phyloP scores from a whole-genome alignment of 2,113 vertebrate species.

The Merops nubicus region DNA sequence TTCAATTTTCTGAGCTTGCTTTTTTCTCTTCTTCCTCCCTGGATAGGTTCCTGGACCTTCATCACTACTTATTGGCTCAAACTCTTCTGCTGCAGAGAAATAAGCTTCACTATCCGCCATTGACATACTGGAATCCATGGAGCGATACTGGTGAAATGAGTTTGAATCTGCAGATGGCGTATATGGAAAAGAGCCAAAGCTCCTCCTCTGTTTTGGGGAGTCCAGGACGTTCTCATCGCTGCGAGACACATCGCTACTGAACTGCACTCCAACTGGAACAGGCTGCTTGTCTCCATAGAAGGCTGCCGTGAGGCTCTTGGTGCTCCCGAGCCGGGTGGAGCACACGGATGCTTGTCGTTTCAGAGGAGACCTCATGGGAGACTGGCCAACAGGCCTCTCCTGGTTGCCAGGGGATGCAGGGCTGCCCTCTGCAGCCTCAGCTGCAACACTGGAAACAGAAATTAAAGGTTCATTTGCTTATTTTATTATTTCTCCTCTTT shows the following conservation, averaged over 20 bases:
- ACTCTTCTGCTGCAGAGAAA: constrained; percentile 95
- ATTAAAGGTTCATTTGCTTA: neutral
- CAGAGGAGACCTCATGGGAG: constrained; percentile 90
- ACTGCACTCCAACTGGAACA: constrained; percentile 87
- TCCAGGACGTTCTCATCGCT: constrained; percentile 95
- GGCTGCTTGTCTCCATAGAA: constrained; percentile 91
- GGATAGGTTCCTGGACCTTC: constrained; percentile 97
- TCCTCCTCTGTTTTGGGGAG: constrained; percentile 92
- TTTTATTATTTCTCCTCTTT: neutral
- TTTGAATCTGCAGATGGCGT: constrained; percentile 94
- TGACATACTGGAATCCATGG: constrained; percentile 95
- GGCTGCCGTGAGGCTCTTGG: constrained; percentile 92
- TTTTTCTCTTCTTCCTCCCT: constrained; percentile 91
- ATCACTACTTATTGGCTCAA: constrained; percentile 95
- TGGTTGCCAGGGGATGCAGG: constrained; percentile 85
- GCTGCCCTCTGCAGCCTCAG: constrained; percentile 80
- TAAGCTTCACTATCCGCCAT: constrained; percentile 98
- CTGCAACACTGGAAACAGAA: constrained; percentile 71
- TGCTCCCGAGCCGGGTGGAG: constrained; percentile 91
- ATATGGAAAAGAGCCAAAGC: constrained; percentile 96
- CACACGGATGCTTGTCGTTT: constrained; percentile 91
- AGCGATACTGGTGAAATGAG: constrained; percentile 97
- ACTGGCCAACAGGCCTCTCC: constrained; percentile 84
- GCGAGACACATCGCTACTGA: constrained; percentile 93
- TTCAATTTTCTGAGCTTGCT: constrained; percentile 87